Base-by-base conservation (phyloP, 2,888 invertebrate genomes). In the Xanthia icteritia region DNA sequence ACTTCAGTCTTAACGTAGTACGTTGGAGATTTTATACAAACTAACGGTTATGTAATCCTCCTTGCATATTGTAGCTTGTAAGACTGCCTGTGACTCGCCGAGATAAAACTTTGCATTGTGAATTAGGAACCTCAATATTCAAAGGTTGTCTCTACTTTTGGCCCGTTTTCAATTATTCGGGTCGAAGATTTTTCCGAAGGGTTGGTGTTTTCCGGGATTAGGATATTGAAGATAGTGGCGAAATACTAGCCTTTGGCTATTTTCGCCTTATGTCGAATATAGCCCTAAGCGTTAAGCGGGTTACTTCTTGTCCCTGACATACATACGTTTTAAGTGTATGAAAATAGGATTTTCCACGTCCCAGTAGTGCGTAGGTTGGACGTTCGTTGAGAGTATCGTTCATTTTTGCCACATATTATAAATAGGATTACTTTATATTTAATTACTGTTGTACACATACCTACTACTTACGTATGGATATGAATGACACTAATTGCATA, bases 1-100 rank as follows among this genome's bases (percentile, higher is more conserved):
- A 82, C 76, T 84, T 85, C 36, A 68, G 6, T 48, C 69, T 69
- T 68, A 73, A 77, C 66, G 27, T 76, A 72, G 73, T 76, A 72
- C 70, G 64, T 58, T 15, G 58, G 4, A 69, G 65, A 75, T 82
- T 77, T 84, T 80, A 74, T 64, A 79, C 72, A 69, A 75, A 78
- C 76, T 75, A 76, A 78, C 72, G 74, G 73, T 82, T 80, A 80
- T 72, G 61, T 75, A 73, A 78, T 66, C 42, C 20, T 36, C 15
- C 45, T 66, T 74, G 66, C 69, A 76, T 75, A 77, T 54, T 69
- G 71, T 76, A 69, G 56, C 39, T 68, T 74, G 56, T 36, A 68
- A 68, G 58, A 63, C 48, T 63, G 11, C 82, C 51, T 51, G 56
- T 48, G 71, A 71, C 65, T 70, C 64, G 17, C 8, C 56, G 17